phyloP scores from a whole-genome alignment of 1,140 invertebrate genomes.

The Pissodes strobi region DNA sequence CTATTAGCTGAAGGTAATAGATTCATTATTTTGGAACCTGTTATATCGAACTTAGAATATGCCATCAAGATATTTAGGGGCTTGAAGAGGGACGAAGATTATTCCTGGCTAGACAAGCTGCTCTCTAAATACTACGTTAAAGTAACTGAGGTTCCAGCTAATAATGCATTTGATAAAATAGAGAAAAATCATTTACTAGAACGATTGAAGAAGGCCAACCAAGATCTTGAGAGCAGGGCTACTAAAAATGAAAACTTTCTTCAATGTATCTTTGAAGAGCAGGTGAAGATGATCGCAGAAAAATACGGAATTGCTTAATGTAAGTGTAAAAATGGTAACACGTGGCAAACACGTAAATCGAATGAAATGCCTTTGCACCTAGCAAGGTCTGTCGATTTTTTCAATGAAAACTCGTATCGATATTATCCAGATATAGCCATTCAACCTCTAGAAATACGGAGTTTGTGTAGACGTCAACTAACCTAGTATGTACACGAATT shows the following conservation, averaged over 20 bases:
- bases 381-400: too few relatives aligned
- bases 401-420: too few relatives aligned
- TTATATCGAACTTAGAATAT: conserved; percentile 10
- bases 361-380: too few relatives aligned
- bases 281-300: conserved; percentile 13
- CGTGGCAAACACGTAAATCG: too few relatives aligned
- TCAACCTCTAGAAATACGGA: too few relatives aligned
- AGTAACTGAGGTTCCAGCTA: neutral
- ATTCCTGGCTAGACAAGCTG: conserved; percentile 13
- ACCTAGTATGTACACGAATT: too few relatives aligned
- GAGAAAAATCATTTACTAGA: conserved; percentile 4
- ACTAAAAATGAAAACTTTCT: conserved; percentile 19
- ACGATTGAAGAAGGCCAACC: conserved; percentile 9
- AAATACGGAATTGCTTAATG: conserved; percentile 7
- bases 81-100: conserved; percentile 27
- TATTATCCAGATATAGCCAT: too few relatives aligned
- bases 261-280: conserved; percentile 10
- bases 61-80: conserved; percentile 18
- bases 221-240: conserved; percentile 13
- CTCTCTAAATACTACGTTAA: conserved; percentile 25
- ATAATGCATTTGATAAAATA: neutral
- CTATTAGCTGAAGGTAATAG: neutral
- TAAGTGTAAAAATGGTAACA: too few relatives aligned
- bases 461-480: too few relatives aligned
- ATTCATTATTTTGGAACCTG: neutral